Conservation (phyloP, 1,140 invertebrate species). For the Drosophila elegans region DNA sequence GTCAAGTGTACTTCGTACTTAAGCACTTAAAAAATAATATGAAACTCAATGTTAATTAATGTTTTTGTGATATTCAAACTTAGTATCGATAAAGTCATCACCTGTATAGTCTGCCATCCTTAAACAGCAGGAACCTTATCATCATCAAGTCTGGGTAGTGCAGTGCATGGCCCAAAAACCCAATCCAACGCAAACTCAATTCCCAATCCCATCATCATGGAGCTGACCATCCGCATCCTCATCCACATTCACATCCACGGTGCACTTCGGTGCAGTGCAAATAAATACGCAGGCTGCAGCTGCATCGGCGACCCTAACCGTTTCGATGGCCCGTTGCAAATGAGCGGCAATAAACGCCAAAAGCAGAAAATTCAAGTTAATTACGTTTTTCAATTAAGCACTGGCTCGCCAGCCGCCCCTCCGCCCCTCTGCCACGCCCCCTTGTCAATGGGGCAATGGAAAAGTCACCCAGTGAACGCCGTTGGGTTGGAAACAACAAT, state of each 20-base stretch:
- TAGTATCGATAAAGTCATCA: not conserved
- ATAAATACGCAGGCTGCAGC: constrained; percentile 65
- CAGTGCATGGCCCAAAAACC: not conserved
- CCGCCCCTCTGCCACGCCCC: not conserved
- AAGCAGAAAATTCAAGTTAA: constrained; percentile 82
- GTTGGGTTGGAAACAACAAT: constrained; percentile 42
- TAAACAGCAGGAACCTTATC: constrained; percentile 41
- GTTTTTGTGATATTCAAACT: too few relatives aligned
- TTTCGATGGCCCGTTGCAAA: constrained; percentile 66
- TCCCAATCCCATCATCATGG: constrained; percentile 33
- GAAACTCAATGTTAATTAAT: too few relatives aligned
- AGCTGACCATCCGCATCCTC: constrained; percentile 12
- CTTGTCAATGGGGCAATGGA: constrained; percentile 1
- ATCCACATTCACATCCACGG: too few relatives aligned
- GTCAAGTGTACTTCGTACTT: too few relatives aligned
- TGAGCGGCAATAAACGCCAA: constrained; percentile 81
- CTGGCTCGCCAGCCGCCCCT: constrained; percentile 34
- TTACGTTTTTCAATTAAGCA: constrained; percentile 82
- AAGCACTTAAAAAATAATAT: too few relatives aligned
- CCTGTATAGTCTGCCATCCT: constrained; percentile 1
- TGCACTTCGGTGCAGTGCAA: constrained; percentile 44
- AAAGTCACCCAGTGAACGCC: constrained; percentile 40
- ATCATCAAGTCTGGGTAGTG: not conserved
- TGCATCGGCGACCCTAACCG: constrained; percentile 50
- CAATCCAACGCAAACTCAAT: constrained; percentile 33